These are phyloP conservation scores for Glaucopsyche alexis DNA, from an alignment of 2,888 invertebrate species.

Conservation along the genomic window DNA sequence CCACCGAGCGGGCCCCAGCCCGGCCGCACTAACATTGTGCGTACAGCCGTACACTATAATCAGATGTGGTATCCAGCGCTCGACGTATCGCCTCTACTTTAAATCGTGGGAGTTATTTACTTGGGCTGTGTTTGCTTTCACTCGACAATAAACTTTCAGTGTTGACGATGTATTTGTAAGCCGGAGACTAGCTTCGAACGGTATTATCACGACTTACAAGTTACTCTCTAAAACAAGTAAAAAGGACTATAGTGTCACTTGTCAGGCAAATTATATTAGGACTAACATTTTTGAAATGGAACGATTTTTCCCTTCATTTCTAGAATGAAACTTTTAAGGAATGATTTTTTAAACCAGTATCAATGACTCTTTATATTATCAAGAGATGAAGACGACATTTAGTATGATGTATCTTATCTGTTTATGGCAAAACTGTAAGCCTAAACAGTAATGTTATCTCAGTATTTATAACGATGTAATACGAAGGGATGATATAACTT, in stretches of 20 bases:
- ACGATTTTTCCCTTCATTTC: neutral
- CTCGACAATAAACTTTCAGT: slow-evolving; percentile 31
- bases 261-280: neutral
- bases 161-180: slow-evolving; percentile 29
- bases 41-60: slow-evolving; percentile 56
- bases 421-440: neutral
- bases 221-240: neutral
- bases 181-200: neutral
- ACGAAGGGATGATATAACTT: slow-evolving; percentile 33
- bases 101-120: slow-evolving; percentile 38
- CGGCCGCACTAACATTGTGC: slow-evolving; percentile 55
- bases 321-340: neutral
- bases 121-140: slow-evolving; percentile 31
- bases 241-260: slow-evolving; percentile 18
- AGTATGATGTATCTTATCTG: neutral
- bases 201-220: neutral
- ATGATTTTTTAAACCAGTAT: neutral
- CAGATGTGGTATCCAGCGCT: slow-evolving; percentile 55
- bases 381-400: neutral
- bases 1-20: slow-evolving; percentile 62
- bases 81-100: slow-evolving; percentile 42
- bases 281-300: neutral
- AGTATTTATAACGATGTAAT: neutral
- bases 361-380: neutral
- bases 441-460: neutral